These are phyloP conservation scores for Willisornis vidua DNA, from an alignment of 2,113 vertebrate genomes.

Conservation along the genomic window DNA sequence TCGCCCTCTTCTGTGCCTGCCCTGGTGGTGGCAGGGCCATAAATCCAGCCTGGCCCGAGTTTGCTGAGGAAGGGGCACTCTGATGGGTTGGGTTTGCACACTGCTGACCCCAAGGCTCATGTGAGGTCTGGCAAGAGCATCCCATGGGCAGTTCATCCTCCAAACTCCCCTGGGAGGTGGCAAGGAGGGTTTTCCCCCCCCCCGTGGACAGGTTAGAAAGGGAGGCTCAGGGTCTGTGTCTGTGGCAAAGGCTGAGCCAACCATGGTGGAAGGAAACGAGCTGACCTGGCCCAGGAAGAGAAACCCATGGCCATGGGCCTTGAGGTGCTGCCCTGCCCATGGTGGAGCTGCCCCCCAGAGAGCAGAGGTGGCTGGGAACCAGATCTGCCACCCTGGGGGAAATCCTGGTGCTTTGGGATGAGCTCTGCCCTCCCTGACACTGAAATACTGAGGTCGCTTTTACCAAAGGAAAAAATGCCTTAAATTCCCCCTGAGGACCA, in stretches of 20 bases:
- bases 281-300: not conserved
- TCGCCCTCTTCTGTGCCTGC: not conserved
- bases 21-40: not conserved
- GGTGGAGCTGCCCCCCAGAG: not conserved
- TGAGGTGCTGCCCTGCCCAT: accelerated
- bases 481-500: not conserved
- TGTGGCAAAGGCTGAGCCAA: not conserved
- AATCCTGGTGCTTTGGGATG: not conserved
- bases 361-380: not conserved
- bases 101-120: not conserved
- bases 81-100: not conserved
- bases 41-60: not conserved
- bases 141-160: not conserved
- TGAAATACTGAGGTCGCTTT: not conserved
- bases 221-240: not conserved
- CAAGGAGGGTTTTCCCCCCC: not conserved
- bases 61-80: not conserved
- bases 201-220: not conserved
- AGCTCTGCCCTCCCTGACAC: not conserved
- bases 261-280: not conserved
- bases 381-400: not conserved
- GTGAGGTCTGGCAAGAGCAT: not conserved
- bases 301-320: not conserved
- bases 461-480: not conserved
- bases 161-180: not conserved